A percentile compares a stretch with the other conserved stretches of the same genome.
Conservation (phyloP, 2,797 vertebrate genomes). For the Amblyopsis hoosieri region DNA sequence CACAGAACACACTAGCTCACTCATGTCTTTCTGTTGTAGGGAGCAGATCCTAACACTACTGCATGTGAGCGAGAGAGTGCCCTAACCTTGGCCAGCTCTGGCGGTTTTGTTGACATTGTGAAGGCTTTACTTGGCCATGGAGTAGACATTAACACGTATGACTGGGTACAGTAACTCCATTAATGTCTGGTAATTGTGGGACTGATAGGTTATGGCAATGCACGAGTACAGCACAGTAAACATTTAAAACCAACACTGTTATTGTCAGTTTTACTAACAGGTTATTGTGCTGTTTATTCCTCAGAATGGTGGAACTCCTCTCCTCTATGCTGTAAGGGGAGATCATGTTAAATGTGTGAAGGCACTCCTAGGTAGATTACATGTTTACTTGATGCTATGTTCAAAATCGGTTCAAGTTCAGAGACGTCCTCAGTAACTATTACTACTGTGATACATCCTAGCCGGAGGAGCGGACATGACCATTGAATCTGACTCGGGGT, state of each 20-base stretch:
- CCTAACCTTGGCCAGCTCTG: slow-evolving; percentile 91
- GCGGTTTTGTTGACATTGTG: slow-evolving; percentile 92
- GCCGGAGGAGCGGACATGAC: slow-evolving; percentile 91
- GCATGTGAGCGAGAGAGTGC: slow-evolving; percentile 92
- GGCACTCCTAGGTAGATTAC: slow-evolving; percentile 84
- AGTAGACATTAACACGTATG: slow-evolving; percentile 91
- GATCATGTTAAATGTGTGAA: slow-evolving; percentile 94
- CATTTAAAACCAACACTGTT: neutral
- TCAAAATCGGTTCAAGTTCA: neutral
- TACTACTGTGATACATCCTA: slow-evolving; percentile 51
- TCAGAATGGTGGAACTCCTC: slow-evolving; percentile 94
- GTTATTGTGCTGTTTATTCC: slow-evolving; percentile 10
- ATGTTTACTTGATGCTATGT: neutral
- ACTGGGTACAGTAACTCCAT: slow-evolving; percentile 83
- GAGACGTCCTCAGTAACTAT: neutral
- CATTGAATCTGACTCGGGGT: slow-evolving; percentile 93
- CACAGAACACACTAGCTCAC: neutral
- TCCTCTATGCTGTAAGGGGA: slow-evolving; percentile 93
- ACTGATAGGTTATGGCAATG: neutral
- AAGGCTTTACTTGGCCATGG: slow-evolving; percentile 82
- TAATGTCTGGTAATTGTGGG: neutral
- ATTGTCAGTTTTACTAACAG: neutral
- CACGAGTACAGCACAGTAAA: neutral
- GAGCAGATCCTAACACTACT: slow-evolving; percentile 86
- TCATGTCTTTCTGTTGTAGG: slow-evolving; percentile 71